Evolutionary conservation across 1,140 invertebrate genomes (phyloP).

Genomic region (Drosophila nigromelanica): DNA sequence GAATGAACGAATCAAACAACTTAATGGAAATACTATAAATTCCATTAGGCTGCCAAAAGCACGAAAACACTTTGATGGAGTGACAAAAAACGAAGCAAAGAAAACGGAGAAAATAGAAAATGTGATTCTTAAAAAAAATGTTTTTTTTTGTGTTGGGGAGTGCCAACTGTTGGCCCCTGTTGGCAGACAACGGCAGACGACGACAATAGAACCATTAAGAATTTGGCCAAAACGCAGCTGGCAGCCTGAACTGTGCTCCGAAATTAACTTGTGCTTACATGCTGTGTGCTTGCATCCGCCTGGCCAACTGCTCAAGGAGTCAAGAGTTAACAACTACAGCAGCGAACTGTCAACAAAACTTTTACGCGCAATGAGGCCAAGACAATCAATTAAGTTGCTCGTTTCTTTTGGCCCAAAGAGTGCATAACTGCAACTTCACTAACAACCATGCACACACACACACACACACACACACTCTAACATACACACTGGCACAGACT

Average conservation of each 20-base stretch:
- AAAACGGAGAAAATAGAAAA: neutral
- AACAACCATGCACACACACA: constrained; percentile 13
- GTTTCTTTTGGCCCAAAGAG: constrained; percentile 32
- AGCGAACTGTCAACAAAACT: constrained; percentile 37
- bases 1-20: constrained; percentile 43
- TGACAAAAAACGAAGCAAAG: constrained; percentile 26
- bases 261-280: constrained; percentile 73
- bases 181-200: constrained; percentile 61
- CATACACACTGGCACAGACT: constrained; percentile 20
- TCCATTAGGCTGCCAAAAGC: constrained; percentile 73
- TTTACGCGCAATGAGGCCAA: constrained; percentile 37
- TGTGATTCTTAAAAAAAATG: constrained; percentile 23
- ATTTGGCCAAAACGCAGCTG: constrained; percentile 40
- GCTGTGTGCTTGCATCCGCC: constrained; percentile 30
- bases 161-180: constrained; percentile 39
- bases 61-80: constrained; percentile 67
- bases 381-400: constrained; percentile 38
- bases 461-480: constrained; percentile 31
- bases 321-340: constrained; percentile 11
- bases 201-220: constrained; percentile 67
- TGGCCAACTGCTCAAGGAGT: constrained; percentile 37
- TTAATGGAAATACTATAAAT: constrained; percentile 69
- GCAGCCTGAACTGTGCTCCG: constrained; percentile 53
- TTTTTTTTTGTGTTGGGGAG: constrained; percentile 24
- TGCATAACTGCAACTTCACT: constrained; percentile 21